Evolutionary conservation across 2,797 vertebrate species (phyloP).

Genomic region (Pristis pectinata): DNA sequence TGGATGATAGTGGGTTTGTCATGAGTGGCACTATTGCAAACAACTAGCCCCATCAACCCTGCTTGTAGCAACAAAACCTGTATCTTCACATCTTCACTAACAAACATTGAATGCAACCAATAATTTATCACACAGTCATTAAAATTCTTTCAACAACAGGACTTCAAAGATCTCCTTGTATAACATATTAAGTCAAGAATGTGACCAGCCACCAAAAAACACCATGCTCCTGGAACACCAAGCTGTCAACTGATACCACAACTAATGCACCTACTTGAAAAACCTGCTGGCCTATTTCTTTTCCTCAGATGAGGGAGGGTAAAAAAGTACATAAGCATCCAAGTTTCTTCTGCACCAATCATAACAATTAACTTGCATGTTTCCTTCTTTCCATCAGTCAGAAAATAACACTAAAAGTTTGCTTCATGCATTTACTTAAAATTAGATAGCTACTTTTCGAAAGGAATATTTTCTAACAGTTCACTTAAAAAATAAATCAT

Average conservation of each 20-base stretch:
- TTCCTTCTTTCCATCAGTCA: background rate
- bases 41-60: background rate
- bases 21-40: background rate
- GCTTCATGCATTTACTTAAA: too few species aligned
- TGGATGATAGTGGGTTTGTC: background rate
- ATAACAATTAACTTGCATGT: background rate
- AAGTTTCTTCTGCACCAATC: background rate
- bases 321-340: background rate
- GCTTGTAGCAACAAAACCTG: background rate
- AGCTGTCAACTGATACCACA: background rate
- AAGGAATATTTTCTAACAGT: too few species aligned
- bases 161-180: too few species aligned
- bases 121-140: background rate
- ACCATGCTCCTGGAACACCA: background rate
- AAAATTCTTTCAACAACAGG: too few species aligned
- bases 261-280: background rate
- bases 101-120: background rate
- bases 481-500: too few species aligned
- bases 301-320: background rate
- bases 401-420: background rate
- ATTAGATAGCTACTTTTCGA: too few species aligned
- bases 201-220: background rate
- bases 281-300: background rate
- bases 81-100: background rate
- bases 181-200: too few species aligned